A percentile compares a stretch with the other conserved stretches of the same genome.
Evolutionary conservation across 1,140 invertebrate species (phyloP).

Genomic region (Sinella curviseta): DNA sequence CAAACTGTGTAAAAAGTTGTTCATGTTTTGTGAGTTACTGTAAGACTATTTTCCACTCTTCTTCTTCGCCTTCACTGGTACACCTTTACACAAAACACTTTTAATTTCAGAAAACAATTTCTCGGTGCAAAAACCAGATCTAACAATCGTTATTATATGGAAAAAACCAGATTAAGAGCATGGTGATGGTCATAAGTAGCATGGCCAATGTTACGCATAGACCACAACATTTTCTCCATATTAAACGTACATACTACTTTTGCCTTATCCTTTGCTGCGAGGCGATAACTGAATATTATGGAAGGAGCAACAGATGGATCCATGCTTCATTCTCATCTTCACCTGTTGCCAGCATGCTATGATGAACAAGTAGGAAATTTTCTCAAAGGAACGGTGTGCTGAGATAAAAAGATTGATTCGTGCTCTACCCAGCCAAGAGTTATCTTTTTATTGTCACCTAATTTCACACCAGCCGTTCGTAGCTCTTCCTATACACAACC

Average conservation of each 20-base stretch:
- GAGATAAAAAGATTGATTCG: slow-evolving; percentile 2
- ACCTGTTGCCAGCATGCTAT: not conserved
- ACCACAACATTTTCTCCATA: too few species aligned
- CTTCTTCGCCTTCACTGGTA: not conserved
- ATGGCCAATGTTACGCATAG: not conserved
- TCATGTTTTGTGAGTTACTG: not conserved
- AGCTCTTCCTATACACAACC: not conserved
- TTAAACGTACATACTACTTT: too few species aligned
- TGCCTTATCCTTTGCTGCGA: too few species aligned
- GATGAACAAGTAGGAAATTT: not conserved
- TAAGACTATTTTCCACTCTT: not conserved
- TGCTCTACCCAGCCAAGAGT: not conserved
- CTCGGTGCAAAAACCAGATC: slow-evolving; percentile 25
- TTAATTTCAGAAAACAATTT: slow-evolving; percentile 1
- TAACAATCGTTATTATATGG: not conserved
- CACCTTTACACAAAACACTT: too few species aligned
- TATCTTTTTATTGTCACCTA: slow-evolving; percentile 18
- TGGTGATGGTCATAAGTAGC: too few species aligned
- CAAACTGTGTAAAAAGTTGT: too few species aligned
- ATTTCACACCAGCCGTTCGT: not conserved
- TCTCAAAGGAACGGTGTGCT: not conserved
- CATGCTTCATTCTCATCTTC: not conserved
- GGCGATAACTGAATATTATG: not conserved
- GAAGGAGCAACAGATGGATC: not conserved
- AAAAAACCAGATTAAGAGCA: not conserved